A percentile compares a stretch with the other conserved stretches of the same genome.
phyloP scores from a whole-genome alignment of 2,888 invertebrate species.

The Amphipoea lucens region DNA sequence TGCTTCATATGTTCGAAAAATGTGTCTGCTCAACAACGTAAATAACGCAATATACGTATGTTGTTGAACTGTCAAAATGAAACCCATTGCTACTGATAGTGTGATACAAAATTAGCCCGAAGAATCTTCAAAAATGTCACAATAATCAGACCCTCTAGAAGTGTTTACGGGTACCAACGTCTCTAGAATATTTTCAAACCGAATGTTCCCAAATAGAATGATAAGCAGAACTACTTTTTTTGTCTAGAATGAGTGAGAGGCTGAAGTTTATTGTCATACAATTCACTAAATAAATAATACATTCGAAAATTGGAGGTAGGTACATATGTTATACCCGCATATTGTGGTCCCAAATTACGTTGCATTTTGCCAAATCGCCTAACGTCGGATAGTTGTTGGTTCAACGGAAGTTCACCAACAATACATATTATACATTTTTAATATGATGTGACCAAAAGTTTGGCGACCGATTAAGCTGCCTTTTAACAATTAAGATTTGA shows the following conservation, averaged over 20 bases:
- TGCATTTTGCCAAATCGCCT: constrained; percentile 12
- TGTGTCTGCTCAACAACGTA: too few relatives aligned
- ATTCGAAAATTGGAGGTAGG: too few relatives aligned
- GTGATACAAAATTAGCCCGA: too few relatives aligned
- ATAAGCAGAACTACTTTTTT: constrained; percentile 5
- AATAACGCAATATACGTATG: too few relatives aligned
- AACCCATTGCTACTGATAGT: too few relatives aligned
- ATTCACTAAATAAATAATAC: not conserved
- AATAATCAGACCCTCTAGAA: not conserved
- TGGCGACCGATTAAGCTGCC: not conserved
- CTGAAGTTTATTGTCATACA: not conserved
- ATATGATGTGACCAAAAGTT: constrained; percentile 14
- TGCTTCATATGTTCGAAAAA: too few relatives aligned
- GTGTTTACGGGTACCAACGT: not conserved
- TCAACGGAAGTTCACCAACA: constrained; percentile 9
- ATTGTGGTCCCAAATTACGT: not conserved
- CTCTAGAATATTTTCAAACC: not conserved
- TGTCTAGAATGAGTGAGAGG: not conserved
- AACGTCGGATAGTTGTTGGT: not conserved
- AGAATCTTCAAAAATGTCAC: not conserved
- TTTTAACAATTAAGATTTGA: not conserved
- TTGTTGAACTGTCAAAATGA: too few relatives aligned
- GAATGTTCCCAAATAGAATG: not conserved
- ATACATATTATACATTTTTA: not conserved
- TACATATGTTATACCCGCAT: not conserved